Evolutionary conservation across 1,140 invertebrate species (phyloP).

Genomic region (Galendromus occidentalis): DNA sequence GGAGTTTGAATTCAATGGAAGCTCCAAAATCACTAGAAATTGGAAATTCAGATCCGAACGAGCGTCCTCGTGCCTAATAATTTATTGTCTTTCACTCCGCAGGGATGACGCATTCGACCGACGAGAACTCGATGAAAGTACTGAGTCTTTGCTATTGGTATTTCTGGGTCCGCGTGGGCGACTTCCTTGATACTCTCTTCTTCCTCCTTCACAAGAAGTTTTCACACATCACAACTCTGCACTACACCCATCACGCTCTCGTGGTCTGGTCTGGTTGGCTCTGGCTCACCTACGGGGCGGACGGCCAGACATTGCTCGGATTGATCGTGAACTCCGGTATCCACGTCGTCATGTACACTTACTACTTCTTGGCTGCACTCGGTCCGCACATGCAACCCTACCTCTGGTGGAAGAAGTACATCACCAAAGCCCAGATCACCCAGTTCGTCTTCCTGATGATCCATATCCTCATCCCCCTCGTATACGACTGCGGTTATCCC

Average conservation of each 20-base stretch:
- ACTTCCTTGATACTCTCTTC: constrained; percentile 37
- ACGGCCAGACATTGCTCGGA: neutral
- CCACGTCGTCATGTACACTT: constrained; percentile 37
- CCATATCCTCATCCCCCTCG: neutral
- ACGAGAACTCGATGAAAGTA: neutral
- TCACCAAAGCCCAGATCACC: constrained; percentile 33
- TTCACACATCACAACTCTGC: constrained; percentile 71
- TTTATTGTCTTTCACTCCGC: neutral
- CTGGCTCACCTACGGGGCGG: neutral
- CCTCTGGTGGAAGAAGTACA: constrained; percentile 36
- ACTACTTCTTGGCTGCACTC: constrained; percentile 32
- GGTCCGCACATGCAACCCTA: constrained; percentile 30
- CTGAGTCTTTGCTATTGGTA: neutral
- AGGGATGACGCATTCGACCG: constrained; percentile 1
- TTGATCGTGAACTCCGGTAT: constrained; percentile 58
- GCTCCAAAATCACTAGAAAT: neutral
- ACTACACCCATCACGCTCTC: constrained; percentile 83
- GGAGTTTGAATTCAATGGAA: too few relatives aligned
- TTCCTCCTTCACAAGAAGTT: constrained; percentile 78
- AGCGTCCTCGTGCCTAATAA: too few relatives aligned
- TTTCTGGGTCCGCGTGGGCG: constrained; percentile 9
- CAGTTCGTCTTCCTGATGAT: constrained; percentile 14
- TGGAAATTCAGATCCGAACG: neutral
- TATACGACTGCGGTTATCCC: neutral
- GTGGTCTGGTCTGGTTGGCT: constrained; percentile 83